A percentile compares a stretch with the other conserved stretches of the same genome.
Conservation (phyloP, 2,797 vertebrate species). For the Moxostoma hubbsi region DNA sequence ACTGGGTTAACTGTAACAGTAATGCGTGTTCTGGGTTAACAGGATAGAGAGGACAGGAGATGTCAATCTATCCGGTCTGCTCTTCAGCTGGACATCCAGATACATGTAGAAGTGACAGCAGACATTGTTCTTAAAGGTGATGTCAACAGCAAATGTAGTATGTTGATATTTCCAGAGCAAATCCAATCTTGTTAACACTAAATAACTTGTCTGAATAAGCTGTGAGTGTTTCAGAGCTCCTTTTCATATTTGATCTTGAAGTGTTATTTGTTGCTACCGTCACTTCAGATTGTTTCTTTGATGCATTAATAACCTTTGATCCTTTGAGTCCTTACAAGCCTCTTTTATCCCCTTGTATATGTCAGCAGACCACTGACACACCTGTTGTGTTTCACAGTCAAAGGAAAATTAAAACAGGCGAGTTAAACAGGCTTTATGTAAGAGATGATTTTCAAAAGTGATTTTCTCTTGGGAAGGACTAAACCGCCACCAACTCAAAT, state of each 20-base stretch:
- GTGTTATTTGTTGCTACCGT: not conserved
- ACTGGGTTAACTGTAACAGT: too few relatives aligned
- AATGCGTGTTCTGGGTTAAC: too few relatives aligned
- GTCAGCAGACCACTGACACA: not conserved
- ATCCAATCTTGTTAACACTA: too few relatives aligned
- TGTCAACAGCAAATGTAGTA: too few relatives aligned
- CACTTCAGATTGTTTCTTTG: conserved; percentile 2
- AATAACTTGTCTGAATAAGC: too few relatives aligned
- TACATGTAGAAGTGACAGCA: too few relatives aligned
- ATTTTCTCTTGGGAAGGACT: conserved; percentile 18
- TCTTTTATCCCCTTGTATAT: not conserved
- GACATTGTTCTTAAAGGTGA: too few relatives aligned
- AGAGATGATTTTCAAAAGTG: not conserved
- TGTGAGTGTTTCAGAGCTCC: not conserved
- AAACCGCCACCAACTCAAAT: conserved; percentile 9
- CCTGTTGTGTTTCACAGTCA: conserved; percentile 9
- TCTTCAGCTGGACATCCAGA: too few relatives aligned
- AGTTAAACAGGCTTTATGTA: not conserved
- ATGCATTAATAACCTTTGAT: conserved; percentile 25
- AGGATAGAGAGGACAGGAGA: too few relatives aligned
- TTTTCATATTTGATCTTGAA: not conserved
- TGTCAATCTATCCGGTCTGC: too few relatives aligned
- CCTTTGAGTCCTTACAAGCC: not conserved
- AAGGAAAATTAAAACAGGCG: conserved; percentile 27
- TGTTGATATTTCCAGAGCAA: too few relatives aligned